Base-by-base conservation (phyloP, 2,888 invertebrate genomes). In the Eubasilissa splendida region DNA sequence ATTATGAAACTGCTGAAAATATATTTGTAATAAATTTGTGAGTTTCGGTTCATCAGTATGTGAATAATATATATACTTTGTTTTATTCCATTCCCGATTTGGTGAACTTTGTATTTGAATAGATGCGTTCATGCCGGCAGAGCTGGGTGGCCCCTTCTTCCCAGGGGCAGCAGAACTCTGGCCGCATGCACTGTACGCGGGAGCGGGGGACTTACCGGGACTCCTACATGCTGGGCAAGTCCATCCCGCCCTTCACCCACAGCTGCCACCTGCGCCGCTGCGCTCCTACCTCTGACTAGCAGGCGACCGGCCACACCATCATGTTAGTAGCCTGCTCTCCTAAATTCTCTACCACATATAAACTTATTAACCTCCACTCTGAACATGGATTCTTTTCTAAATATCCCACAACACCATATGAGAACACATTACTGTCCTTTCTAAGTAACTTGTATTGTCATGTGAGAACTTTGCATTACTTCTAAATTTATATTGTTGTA, bases 241-340 rank as follows among this genome's bases (percentile, higher is more conserved):
- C 88, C 98, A 98, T 91, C 98, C 98, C 89, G 98, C 97, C 91
- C 95, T 98, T 91, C 97, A 97, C 92, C 97, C 97, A 90, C 98
- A 98, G 95, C 90, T 91, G 90, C 96, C 98, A 91, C 97, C 97
- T 90, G 96, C 98, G 91, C 97, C 97, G 90, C 97, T 97, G 90
- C 96, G 97, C 91, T 96, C 96, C 92, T 97, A 96, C 93, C 96
- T 97, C 95, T 97, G 96, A 97, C 96, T 96, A 96, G 95, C 96
- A 95, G 93, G 94, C 92, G 94, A 94, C 93, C 94, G 95, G 92
- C 92, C 93, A 90, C 90, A 90, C 90, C 91, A 94, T 93, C 89
- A 92, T 93, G 91, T 93, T 90, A 88, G 93, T 73, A 56, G 7
- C 7, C 42, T 42, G 7, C 42, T 7, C 3, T 42, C 42, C 42